Conservation (phyloP, 2,888 invertebrate species). For the Laothoe populi region DNA sequence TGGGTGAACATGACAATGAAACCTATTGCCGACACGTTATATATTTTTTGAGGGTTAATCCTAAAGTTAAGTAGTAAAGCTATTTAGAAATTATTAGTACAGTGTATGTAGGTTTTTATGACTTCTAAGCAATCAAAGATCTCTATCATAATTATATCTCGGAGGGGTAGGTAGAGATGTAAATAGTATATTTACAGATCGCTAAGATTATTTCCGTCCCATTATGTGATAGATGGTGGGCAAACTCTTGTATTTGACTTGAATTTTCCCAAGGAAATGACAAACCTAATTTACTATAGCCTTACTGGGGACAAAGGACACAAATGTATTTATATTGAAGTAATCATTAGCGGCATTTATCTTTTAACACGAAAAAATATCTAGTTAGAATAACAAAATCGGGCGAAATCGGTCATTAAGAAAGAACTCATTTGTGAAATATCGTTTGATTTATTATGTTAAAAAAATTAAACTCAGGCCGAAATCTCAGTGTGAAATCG, state of each 20-base stretch:
- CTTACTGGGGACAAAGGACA: too few relatives aligned
- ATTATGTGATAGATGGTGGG: too few relatives aligned
- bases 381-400: neutral
- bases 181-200: too few relatives aligned
- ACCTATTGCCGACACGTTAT: neutral
- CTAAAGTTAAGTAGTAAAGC: neutral
- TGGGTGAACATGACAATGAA: conserved; percentile 27
- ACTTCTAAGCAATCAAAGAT: neutral
- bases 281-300: too few relatives aligned
- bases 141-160: too few relatives aligned
- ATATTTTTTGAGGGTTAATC: neutral
- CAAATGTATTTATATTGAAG: neutral
- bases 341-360: neutral
- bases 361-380: neutral
- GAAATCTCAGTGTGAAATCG: conserved; percentile 67
- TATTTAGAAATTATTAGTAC: too few relatives aligned
- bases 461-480: conserved; percentile 1
- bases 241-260: too few relatives aligned
- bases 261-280: too few relatives aligned
- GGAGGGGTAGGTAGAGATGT: too few relatives aligned
- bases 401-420: neutral
- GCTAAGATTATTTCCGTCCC: too few relatives aligned
- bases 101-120: too few relatives aligned
- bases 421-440: neutral
- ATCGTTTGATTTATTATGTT: neutral